Evolutionary conservation across 2,113 vertebrate genomes (phyloP), one percentile per base, ranked within the genome.

Genomic region (Coracopsis vasa): DNA sequence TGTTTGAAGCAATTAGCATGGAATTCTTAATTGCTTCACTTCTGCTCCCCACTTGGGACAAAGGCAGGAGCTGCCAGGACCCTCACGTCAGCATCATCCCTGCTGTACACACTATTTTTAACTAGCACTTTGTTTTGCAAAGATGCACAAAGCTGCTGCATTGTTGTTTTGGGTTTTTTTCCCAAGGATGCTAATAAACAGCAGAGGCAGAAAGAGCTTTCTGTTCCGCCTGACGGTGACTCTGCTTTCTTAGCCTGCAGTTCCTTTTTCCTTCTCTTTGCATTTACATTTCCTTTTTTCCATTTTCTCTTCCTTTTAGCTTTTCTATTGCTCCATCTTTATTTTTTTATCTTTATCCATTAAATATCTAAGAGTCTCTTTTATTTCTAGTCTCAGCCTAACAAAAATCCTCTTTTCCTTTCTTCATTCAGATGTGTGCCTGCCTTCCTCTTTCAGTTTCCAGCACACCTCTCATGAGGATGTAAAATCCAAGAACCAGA

Each of bases 11-110:
- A 98, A 98, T 99, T 98, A 98, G 98, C 98, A 97, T 98, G 98
- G 98, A 99, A 98, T 99, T 98, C 97, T 98, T 99, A 99, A 99
- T 99, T 99, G 98, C 98, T 98, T 97, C 98, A 97, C 98, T 98
- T 97, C 96, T 97, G 97, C 97, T 95, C 98, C 95, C 97, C 98
- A 98, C 98, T 31, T 97, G 98, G 98, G 98, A 98, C 98, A 94
- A 97, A 88, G 25, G 95, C 95, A 74, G 61, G 98, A 94, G 98
- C 97, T 97, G 96, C 98, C 97, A 98, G 98, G 98, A 98, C 98
- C 97, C 45, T 23, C 20, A 94, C 94, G 94, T 93, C 90, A 83
- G 97, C 80, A 71, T 97, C 95, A 95, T 98, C 98, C 98, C 98
- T 95, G 60, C 97, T 84, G 84, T 61, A 96, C 75, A 31, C 89